Evolutionary conservation across 1,140 invertebrate species (phyloP), one percentile per base, ranked within the genome.

Genomic region (Chionoecetes opilio): DNA sequence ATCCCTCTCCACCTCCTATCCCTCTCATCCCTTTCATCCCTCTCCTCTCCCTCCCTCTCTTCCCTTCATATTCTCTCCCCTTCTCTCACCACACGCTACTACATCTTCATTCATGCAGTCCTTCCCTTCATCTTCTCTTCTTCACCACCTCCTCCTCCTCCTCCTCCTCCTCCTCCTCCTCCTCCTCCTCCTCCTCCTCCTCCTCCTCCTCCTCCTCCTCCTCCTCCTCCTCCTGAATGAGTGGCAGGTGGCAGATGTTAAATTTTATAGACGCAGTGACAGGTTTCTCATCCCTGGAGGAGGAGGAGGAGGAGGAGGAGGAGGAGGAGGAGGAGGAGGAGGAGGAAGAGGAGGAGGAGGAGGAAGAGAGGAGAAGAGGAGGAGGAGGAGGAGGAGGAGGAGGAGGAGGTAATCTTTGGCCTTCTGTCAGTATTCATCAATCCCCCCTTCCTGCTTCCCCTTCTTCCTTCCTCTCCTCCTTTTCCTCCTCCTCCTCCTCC

Each of bases 141-240:
- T 75, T 21, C 63, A n/a, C 63, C 63, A n/a, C 26, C 63, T 75
- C 63, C n/a, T 75, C 63, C 63, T 75, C 26, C 63, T 75, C 63
- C 63, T 75, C 63, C 63, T 75, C 46, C 46, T 75, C 63, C 63
- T 75, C 63, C 63, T 75, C 63, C 63, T 75, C 63, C n/a, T n/a
- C 63, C 63, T 75, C 63, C 63, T 75, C 63, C 63, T 75, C n/a
- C 63, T 75, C 63, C 63, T 75, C 21, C 63, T n/a, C n/a, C 21
- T 75, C 63, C 63, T 75, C 21, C 63, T 75, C 63, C 63, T 75
- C 63, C 63, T 75, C 63, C 63, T 75, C n/a, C 63, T 75, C 63
- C 63, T 75, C n/a, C 63, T 75, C 21, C 63, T n/a, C 63, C 63
- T n/a, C 63, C n/a, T 26, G 11, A 26, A 26, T 75, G 63, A 75